Percentiles rank a stretch among this genome's conserved stretches.
Evolutionary conservation across 2,113 vertebrate species (phyloP).

Genomic region (Scomber scombrus): DNA sequence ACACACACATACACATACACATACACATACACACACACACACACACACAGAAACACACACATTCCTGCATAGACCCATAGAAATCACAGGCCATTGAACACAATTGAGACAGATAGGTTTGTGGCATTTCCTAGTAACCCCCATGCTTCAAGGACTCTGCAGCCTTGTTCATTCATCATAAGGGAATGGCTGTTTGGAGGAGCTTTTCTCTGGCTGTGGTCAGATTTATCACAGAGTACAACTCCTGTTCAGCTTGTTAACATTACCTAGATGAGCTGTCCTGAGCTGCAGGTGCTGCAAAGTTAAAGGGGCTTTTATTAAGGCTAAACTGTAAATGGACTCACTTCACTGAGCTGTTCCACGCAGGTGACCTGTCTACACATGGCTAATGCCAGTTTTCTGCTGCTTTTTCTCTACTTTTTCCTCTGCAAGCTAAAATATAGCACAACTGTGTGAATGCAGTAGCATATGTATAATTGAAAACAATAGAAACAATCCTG

Average conservation of each 20-base stretch:
- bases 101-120: slow-evolving; percentile 77
- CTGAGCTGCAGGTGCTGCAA: slow-evolving; percentile 41
- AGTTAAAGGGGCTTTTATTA: slow-evolving; percentile 52
- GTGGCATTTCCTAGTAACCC: slow-evolving; percentile 68
- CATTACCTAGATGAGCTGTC: slow-evolving; percentile 58
- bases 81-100: slow-evolving; percentile 70
- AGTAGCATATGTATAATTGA: neutral
- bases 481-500: too few species aligned
- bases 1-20: too few species aligned
- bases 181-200: slow-evolving; percentile 47
- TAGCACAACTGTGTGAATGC: neutral
- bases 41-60: slow-evolving; percentile 39
- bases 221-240: slow-evolving; percentile 63
- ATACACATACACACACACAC: too few species aligned
- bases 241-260: slow-evolving; percentile 50
- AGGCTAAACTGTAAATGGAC: slow-evolving; percentile 62
- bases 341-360: slow-evolving; percentile 15
- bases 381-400: slow-evolving; percentile 22
- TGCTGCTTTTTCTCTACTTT: neutral
- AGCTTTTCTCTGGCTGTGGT: slow-evolving; percentile 45
- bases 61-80: slow-evolving; percentile 60
- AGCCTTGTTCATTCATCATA: slow-evolving; percentile 70
- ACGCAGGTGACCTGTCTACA: slow-evolving; percentile 32
- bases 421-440: neutral
- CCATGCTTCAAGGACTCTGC: slow-evolving; percentile 73